phyloP scores from a whole-genome alignment of 1,140 invertebrate genomes.

The Teleogryllus occipitalis region DNA sequence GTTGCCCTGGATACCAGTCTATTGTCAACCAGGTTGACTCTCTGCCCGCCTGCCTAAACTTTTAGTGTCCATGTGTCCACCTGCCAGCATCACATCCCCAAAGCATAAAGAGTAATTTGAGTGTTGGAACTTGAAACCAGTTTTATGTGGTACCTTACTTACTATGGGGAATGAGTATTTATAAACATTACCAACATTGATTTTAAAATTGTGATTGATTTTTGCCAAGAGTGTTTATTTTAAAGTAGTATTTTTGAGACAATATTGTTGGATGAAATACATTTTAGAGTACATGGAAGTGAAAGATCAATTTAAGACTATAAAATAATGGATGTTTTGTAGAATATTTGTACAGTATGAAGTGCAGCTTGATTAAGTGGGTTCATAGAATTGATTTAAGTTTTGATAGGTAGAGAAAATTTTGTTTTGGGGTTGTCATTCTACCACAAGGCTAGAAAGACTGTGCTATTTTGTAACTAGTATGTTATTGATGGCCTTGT shows the following conservation, averaged over 20 bases:
- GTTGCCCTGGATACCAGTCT: background rate
- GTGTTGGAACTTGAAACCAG: background rate
- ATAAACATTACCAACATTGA: background rate
- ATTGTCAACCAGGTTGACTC: background rate
- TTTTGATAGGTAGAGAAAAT: background rate
- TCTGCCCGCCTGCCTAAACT: background rate
- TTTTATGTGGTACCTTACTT: background rate
- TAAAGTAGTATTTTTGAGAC: background rate
- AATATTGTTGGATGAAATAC: background rate
- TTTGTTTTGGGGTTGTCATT: slow-evolving; percentile 1
- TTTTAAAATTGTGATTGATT: background rate
- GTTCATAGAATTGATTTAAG: background rate
- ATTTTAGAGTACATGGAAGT: background rate
- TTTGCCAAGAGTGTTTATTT: background rate
- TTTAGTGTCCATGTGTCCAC: background rate
- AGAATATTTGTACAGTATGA: slow-evolving; percentile 1
- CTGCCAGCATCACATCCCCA: background rate
- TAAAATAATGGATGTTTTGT: background rate
- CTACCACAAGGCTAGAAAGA: background rate
- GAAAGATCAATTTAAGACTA: background rate
- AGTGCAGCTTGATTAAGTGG: background rate
- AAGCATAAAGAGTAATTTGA: background rate
- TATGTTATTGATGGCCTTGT: background rate
- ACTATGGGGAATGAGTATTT: background rate
- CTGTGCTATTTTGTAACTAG: background rate